Evolutionary conservation across 2,797 vertebrate genomes (phyloP).

Genomic region (Enteromius treurensis): DNA sequence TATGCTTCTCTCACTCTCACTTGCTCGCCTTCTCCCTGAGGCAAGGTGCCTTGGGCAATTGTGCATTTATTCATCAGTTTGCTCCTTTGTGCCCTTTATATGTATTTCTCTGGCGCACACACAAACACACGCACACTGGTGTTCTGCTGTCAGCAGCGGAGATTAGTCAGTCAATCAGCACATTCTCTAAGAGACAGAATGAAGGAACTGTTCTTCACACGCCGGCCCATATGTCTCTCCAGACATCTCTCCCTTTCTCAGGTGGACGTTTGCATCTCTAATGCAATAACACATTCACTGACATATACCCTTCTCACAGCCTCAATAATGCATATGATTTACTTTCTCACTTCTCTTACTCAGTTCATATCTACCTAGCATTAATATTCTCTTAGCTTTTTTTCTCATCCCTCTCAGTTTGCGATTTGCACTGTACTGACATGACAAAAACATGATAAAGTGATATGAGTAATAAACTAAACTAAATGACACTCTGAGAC

Average conservation of each 20-base stretch:
- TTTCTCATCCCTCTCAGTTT: background rate
- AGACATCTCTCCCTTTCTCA: constrained; percentile 69
- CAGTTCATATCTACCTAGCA: background rate
- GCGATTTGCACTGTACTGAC: background rate
- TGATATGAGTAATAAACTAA: too few species aligned
- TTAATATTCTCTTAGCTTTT: background rate
- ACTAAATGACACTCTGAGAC: too few species aligned
- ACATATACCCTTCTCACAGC: background rate
- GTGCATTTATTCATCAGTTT: constrained; percentile 54
- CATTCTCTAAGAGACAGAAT: constrained; percentile 67
- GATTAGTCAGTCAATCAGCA: constrained; percentile 81
- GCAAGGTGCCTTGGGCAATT: constrained; percentile 53
- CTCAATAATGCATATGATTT: constrained; percentile 30
- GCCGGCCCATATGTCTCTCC: constrained; percentile 66
- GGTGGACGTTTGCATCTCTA: constrained; percentile 71
- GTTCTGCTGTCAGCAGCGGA: constrained; percentile 73
- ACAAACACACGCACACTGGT: constrained; percentile 9
- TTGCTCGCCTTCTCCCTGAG: constrained; percentile 36
- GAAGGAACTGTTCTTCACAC: constrained; percentile 69
- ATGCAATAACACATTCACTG: background rate
- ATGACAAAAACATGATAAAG: background rate
- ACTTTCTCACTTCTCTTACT: constrained; percentile 42
- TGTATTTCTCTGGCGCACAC: constrained; percentile 64
- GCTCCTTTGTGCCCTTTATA: constrained; percentile 43
- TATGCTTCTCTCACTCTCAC: constrained; percentile 10